A percentile compares a stretch with the other conserved stretches of the same genome.
Evolutionary conservation across 2,888 invertebrate genomes (phyloP).

Genomic region (Mactromeris polynyma): DNA sequence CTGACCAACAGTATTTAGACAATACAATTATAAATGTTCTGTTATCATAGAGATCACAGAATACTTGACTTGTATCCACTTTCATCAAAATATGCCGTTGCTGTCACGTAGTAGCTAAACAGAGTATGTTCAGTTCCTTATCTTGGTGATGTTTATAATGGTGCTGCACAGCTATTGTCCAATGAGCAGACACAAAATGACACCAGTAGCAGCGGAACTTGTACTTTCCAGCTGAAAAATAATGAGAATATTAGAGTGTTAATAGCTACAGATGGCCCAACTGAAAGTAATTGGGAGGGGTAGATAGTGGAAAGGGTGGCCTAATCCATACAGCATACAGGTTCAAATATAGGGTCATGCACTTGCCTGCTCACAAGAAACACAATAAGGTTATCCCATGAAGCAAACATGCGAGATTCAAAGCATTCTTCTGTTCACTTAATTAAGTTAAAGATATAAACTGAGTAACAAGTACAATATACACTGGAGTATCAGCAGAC

Average conservation of each 20-base stretch:
- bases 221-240: neutral
- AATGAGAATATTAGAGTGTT: no score
- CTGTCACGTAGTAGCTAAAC: neutral
- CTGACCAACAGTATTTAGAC: no score
- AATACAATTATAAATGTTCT: no score
- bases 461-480: neutral
- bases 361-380: neutral
- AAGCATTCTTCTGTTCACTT: neutral
- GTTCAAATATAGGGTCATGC: neutral
- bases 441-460: neutral
- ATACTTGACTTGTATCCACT: no score
- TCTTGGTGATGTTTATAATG: constrained; percentile 54
- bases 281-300: no score
- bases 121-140: constrained; percentile 41
- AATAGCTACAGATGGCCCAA: neutral
- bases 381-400: no score
- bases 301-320: no score
- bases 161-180: constrained; percentile 50
- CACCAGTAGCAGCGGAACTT: constrained; percentile 57
- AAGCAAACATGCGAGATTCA: neutral
- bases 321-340: no score
- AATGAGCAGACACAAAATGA: constrained; percentile 45
- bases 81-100: no score
- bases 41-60: no score
- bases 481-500: neutral